Base-by-base conservation (phyloP, 1,140 invertebrate genomes). In the Dolichoris vasculosae region DNA sequence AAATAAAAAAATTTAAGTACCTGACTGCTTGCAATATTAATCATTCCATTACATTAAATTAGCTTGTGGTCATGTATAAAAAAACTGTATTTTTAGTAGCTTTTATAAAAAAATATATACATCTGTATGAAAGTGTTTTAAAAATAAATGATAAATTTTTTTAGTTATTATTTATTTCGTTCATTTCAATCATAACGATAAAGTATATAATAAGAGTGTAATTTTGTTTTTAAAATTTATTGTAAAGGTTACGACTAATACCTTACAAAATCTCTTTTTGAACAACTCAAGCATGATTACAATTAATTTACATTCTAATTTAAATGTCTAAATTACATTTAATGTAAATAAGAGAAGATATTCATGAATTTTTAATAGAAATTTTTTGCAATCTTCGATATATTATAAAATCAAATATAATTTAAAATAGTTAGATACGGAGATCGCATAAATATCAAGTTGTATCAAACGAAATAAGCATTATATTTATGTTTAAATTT, bases 41-140 rank as follows among this genome's bases (percentile, higher is more conserved):
- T 76, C 78, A 85, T 85, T 85, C 84, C 78, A 85, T 46, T 43
- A 38, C 63, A 64, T 26, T 59, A 15, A 17, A 82, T 69, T 23
- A 82, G 55, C 59, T 82, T 82, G n/a, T 67, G 30, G 78, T 85
- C 63, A 75, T 26, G 48, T 48, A 73, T 15, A 30, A 55, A n/a
- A n/a, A n/a, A 85, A 30, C 9, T 55, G 2, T 46, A 59, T 32
- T 73, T 11, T 71, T 80, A 80, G 26, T 43, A 80, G 64, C 38
- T 80, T 84, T 79, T 40, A 79, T 59, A 79, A 80, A 51, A 59
- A n/a, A n/a, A n/a, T n/a, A 76, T 71, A 6, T 73, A 73, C 69
- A 46, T 43, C 11, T 83, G 17, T 30, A 40, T 43, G 7, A 43
- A 76, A 83, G 43, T 26, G 30, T 63, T 7, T 59, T 40, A 35